phyloP scores from a whole-genome alignment of 2,888 invertebrate species.

The Ashinkailepas kermadecensis region DNA sequence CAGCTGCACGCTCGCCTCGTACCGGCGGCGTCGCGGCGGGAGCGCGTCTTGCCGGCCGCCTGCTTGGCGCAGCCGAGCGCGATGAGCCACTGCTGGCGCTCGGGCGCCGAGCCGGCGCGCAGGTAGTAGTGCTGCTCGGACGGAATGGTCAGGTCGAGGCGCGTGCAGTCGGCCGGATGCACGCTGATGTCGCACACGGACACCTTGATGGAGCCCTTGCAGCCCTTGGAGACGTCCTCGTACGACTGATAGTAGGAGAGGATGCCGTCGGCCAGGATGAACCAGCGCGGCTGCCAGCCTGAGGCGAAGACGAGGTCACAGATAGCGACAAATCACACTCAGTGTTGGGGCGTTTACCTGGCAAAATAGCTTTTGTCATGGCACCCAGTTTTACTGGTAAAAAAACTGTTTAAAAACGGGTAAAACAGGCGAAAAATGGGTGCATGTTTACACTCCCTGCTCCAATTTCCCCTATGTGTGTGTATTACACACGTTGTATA shows the following conservation, averaged over 20 bases:
- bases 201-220: conserved; percentile 23
- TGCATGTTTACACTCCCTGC: no score
- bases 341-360: no score
- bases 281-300: conserved; percentile 85
- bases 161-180: conserved; percentile 59
- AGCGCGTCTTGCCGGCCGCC: not conserved
- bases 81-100: conserved; percentile 72
- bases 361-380: no score
- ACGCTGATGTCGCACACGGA: conserved; percentile 42
- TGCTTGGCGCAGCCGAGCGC: conserved; percentile 72
- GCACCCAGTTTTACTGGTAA: no score
- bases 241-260: conserved; percentile 73
- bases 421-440: no score
- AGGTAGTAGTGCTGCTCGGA: conserved; percentile 74
- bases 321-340: no score
- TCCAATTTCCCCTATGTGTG: no score
- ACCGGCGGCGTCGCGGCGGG: not conserved
- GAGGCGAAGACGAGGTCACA: conserved; percentile 35
- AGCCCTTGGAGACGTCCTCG: conserved; percentile 54
- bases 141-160: conserved; percentile 70
- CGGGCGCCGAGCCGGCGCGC: conserved; percentile 64
- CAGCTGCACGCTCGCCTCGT: not conserved
- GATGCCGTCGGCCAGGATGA: conserved; percentile 68
- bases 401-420: no score
- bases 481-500: no score